Percentiles rank a stretch among this genome's conserved stretches.
Conservation (phyloP, 2,113 vertebrate species). For the Xiphophorus hellerii region DNA sequence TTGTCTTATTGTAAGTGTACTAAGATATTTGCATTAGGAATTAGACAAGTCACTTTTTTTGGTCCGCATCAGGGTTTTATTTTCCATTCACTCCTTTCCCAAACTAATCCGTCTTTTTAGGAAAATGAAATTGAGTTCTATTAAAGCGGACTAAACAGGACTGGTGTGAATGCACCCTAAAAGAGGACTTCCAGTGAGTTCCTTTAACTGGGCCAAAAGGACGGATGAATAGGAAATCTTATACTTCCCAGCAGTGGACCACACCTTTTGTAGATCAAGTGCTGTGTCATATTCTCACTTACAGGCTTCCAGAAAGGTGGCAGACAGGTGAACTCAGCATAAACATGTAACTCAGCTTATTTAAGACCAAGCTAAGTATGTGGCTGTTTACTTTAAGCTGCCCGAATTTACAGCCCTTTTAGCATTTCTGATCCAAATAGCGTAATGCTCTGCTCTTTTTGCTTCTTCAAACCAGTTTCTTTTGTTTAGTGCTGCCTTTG, state of each 20-base stretch:
- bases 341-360: not conserved
- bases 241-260: conserved; percentile 53
- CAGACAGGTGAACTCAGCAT: not conserved
- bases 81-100: too few relatives aligned
- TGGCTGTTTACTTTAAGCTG: not conserved
- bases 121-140: too few relatives aligned
- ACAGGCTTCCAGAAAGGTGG: not conserved
- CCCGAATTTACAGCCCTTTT: not conserved
- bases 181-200: conserved; percentile 3
- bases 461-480: conserved; percentile 6
- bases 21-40: too few relatives aligned
- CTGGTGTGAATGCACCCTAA: not conserved
- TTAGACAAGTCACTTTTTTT: too few relatives aligned
- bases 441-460: not conserved
- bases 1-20: too few relatives aligned
- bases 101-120: too few relatives aligned
- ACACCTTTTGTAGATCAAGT: conserved; percentile 67
- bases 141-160: too few relatives aligned
- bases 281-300: conserved; percentile 43
- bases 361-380: not conserved
- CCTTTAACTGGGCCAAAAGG: conserved; percentile 48
- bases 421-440: not conserved
- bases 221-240: conserved; percentile 71
- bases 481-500: not conserved
- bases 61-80: too few relatives aligned